Evolutionary conservation across 37 sponge, comb jelly and placozoan species (phyloP).

Genomic region (Chondrosia reniformis): DNA sequence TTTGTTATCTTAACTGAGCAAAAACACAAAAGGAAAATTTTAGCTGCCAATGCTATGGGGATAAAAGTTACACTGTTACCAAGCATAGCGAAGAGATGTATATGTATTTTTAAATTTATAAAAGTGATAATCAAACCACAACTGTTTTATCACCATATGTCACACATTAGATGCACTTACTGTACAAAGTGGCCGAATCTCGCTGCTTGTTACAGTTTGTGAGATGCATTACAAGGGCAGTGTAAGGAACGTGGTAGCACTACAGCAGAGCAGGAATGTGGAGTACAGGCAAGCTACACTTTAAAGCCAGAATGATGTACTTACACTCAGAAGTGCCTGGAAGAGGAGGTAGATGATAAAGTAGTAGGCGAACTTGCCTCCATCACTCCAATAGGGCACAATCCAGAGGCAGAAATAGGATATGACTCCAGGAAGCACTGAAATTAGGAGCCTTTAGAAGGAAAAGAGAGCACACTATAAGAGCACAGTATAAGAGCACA

Average conservation of each 20-base stretch:
- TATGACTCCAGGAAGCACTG: constrained; percentile 49
- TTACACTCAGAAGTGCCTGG: constrained; percentile 63
- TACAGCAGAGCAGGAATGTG: too few species aligned
- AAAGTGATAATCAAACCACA: too few species aligned
- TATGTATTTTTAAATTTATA: neutral
- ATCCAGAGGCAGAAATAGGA: constrained; percentile 63
- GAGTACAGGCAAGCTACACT: too few species aligned
- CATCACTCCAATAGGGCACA: constrained; percentile 31
- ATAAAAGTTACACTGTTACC: neutral
- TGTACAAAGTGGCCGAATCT: constrained; percentile 72
- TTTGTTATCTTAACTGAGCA: too few species aligned
- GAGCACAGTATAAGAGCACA: too few species aligned
- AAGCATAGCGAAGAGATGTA: neutral
- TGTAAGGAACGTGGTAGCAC: constrained; percentile 86
- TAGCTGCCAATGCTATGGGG: too few species aligned
- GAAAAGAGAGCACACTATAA: too few species aligned
- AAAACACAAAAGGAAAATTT: too few species aligned
- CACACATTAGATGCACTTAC: constrained; percentile 48
- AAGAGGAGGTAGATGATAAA: constrained; percentile 49
- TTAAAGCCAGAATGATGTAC: too few species aligned
- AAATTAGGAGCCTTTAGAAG: constrained; percentile 44
- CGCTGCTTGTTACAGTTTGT: constrained; percentile 61
- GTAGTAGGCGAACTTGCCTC: constrained; percentile 55
- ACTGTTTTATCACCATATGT: too few species aligned
- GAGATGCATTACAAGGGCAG: constrained; percentile 78